Evolutionary conservation across 2,888 invertebrate species (phyloP).

Genomic region (Ectemnius lituratus): DNA sequence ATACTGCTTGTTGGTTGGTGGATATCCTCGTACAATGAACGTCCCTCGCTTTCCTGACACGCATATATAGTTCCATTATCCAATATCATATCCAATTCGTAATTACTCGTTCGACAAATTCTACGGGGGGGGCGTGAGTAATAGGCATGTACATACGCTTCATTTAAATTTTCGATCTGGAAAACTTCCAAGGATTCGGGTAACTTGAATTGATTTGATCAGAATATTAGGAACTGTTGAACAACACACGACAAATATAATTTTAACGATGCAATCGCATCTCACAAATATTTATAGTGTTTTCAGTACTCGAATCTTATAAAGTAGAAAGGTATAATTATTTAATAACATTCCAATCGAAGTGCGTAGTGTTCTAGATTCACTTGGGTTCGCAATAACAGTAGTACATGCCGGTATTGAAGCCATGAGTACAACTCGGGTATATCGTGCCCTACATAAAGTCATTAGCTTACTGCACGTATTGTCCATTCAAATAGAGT

Average conservation of each 20-base stretch:
- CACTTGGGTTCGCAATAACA: not conserved
- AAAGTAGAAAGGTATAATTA: constrained; percentile 3
- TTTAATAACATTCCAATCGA: constrained; percentile 5
- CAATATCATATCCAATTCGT: not conserved
- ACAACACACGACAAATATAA: no score
- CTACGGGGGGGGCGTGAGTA: no score
- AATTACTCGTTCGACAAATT: no score
- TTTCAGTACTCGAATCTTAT: not conserved
- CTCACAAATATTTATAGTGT: no score
- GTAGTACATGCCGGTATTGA: constrained; percentile 10
- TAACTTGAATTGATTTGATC: no score
- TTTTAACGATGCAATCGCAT: no score
- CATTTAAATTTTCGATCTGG: no score
- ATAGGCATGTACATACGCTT: no score
- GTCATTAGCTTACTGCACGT: constrained; percentile 45
- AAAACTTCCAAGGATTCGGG: no score
- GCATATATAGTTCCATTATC: constrained; percentile 10
- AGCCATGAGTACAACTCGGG: constrained; percentile 17
- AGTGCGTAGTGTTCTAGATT: not conserved
- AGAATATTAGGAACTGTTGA: no score
- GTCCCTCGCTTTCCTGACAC: no score
- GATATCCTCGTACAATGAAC: no score
- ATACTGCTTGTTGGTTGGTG: constrained; percentile 34
- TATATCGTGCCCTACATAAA: constrained; percentile 15
- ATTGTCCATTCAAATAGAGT: constrained; percentile 36